Percentiles rank a stretch among this genome's conserved stretches.
Conservation (phyloP, 2,113 vertebrate genomes). For the Aythya baeri region DNA sequence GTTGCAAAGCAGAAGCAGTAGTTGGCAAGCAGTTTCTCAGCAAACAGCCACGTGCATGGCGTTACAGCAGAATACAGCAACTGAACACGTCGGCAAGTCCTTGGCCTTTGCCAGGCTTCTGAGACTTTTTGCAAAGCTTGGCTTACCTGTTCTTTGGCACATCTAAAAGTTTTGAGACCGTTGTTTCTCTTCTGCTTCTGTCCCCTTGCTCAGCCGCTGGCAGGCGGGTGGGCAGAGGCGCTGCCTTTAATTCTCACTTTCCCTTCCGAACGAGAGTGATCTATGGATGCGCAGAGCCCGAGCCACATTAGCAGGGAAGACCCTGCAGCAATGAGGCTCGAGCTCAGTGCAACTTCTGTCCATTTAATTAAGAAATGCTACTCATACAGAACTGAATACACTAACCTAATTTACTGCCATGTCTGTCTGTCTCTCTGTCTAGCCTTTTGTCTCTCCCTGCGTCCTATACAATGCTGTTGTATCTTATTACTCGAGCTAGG, state of each 20-base stretch:
- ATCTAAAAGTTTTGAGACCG: rapidly evolving
- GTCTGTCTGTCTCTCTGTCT: slow-evolving; percentile 8
- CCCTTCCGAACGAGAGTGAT: neutral
- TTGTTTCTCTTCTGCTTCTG: neutral
- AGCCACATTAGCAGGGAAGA: neutral
- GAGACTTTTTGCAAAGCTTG: neutral
- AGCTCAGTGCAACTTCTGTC: neutral
- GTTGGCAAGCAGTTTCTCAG: neutral
- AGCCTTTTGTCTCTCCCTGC: slow-evolving; percentile 64
- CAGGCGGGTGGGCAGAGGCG: rapidly evolving
- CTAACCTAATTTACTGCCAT: slow-evolving; percentile 7
- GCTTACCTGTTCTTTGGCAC: rapidly evolving
- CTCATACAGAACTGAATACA: slow-evolving; percentile 48
- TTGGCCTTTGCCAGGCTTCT: neutral
- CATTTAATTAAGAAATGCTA: slow-evolving; percentile 66
- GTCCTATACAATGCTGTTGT: neutral
- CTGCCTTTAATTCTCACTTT: neutral
- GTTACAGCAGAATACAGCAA: neutral
- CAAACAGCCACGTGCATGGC: neutral
- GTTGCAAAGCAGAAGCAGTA: neutral
- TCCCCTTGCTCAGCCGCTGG: neutral
- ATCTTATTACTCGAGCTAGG: slow-evolving; percentile 76
- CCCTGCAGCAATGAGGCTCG: slow-evolving; percentile 25
- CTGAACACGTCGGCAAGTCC: rapidly evolving
- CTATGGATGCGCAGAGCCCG: neutral